phyloP scores from a whole-genome alignment of 2,797 vertebrate species.

The Falco cherrug region DNA sequence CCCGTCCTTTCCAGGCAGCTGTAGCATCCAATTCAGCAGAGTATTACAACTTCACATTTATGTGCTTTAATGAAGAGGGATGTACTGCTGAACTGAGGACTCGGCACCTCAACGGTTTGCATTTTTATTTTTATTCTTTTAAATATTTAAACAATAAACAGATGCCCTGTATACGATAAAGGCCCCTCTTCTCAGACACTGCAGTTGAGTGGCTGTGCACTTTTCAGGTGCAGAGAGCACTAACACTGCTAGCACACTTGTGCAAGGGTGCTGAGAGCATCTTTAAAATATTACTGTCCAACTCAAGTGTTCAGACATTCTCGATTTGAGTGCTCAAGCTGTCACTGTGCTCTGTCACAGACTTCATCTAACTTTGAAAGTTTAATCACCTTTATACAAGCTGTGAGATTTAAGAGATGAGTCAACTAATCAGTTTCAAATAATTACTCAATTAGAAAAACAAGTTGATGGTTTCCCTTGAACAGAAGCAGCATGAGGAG shows the following conservation, averaged over 20 bases:
- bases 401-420: slow-evolving; percentile 50
- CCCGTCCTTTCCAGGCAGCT: background rate
- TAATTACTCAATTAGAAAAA: slow-evolving; percentile 58
- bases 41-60: background rate
- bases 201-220: background rate
- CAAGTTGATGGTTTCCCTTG: slow-evolving; percentile 6
- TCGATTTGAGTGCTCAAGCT: background rate
- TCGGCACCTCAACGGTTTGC: background rate
- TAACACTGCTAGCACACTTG: background rate
- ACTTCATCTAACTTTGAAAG: slow-evolving; percentile 40
- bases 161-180: background rate
- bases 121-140: background rate
- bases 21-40: background rate
- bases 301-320: background rate
- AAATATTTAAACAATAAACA: background rate
- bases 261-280: background rate
- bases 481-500: background rate
- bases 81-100: background rate
- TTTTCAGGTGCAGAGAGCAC: background rate
- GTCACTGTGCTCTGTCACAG: slow-evolving; percentile 10
- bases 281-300: background rate
- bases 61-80: background rate
- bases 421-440: slow-evolving; percentile 55
- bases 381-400: slow-evolving; percentile 61
- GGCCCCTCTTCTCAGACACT: background rate